Evolutionary conservation across 1,140 invertebrate species (phyloP), one percentile per base, ranked within the genome.

Genomic region (Vanessa tameamea): DNA sequence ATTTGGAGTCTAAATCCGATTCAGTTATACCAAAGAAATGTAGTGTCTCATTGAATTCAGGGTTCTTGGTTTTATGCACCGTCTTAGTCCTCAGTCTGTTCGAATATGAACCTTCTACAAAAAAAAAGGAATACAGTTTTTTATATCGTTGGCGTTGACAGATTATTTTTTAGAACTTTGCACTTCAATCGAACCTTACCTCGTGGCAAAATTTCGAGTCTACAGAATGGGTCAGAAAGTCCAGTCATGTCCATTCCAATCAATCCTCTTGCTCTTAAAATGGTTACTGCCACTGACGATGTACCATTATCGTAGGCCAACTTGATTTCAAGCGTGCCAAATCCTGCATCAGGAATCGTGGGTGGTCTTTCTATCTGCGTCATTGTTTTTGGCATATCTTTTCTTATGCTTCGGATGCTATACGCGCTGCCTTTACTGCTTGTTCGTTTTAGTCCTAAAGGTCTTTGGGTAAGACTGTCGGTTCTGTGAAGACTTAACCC

Each of bases 31-130:
- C 97, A 84, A 98, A 97, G 91, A 98, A 99, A 63, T 97, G 97
- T 8, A 99, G 89, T 0, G 96, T 97, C 91, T 99, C 98, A 89
- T 99, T 98, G 93, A 98, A 99, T 89, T 98, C 97, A 0, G 98
- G 98, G 93, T 98, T 97, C 79, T 97, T 94, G 0, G 97, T 98
- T 90, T 98, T 98, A 88, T 97, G 97, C 0, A 98, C 96, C 0
- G 97, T 98, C 90, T 97, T 97, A 0, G 97, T 98, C 63, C 96
- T 93, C 15, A 97, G 91, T 86, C 97, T 95, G 74, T 95, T 97
- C 16, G 95, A 96, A 90, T 95, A 92, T n/a, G 91, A 85, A 14
- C 88, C 87, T 70, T 93, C 92, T 93, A 83, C 64, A 85, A 88
- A 64, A 63, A 63, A 67, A 61, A 50, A 53, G 1, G 16, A 70